Percentiles rank a stretch among this genome's conserved stretches.
Conservation (phyloP, 2,113 vertebrate species). For the Clinocottus analis region DNA sequence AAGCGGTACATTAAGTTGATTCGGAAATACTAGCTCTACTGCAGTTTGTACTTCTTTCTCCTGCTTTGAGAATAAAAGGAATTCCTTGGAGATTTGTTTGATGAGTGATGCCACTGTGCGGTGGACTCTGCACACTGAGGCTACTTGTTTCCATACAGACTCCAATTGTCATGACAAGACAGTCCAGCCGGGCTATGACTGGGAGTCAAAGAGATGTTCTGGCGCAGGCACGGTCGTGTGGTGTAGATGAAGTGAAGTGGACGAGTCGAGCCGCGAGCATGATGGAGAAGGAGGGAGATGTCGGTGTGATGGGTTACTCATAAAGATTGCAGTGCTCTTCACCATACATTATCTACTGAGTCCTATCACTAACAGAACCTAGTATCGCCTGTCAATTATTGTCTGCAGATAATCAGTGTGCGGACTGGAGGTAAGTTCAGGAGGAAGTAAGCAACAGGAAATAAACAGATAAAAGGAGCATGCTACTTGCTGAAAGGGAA, state of each 20-base stretch:
- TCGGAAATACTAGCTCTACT: neutral
- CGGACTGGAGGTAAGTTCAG: neutral
- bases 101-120: slow-evolving; percentile 34
- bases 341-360: slow-evolving; percentile 14
- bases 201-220: slow-evolving; percentile 28
- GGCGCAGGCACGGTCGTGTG: slow-evolving; percentile 5
- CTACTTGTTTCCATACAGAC: slow-evolving; percentile 53
- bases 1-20: neutral
- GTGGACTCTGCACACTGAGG: slow-evolving; percentile 34
- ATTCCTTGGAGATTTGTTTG: slow-evolving; percentile 3
- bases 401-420: neutral
- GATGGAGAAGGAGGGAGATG: slow-evolving; percentile 20
- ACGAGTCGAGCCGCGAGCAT: slow-evolving; percentile 13
- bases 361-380: neutral
- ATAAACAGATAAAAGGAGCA: slow-evolving; percentile 25
- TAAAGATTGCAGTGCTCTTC: neutral
- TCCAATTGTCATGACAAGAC: slow-evolving; percentile 59
- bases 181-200: slow-evolving; percentile 27
- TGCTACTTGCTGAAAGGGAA: neutral
- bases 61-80: slow-evolving; percentile 30
- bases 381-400: neutral
- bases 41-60: slow-evolving; percentile 3
- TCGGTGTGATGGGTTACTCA: slow-evolving; percentile 37
- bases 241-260: slow-evolving; percentile 22
- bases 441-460: slow-evolving; percentile 30